Conservation (phyloP, 2,888 invertebrate species). For the Melikaiella ostensackeni region DNA sequence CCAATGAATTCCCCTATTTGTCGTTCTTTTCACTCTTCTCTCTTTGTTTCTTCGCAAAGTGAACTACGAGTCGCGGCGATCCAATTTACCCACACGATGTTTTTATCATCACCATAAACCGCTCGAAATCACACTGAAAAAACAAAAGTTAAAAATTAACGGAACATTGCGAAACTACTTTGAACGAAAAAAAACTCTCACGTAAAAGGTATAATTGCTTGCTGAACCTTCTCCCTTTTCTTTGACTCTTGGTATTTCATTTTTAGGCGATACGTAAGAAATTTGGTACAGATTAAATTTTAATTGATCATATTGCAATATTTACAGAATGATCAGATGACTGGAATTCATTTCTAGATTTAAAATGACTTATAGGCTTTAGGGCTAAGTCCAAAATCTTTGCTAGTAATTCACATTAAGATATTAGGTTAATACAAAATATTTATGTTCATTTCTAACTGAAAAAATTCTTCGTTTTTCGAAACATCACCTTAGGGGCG, state of each 20-base stretch:
- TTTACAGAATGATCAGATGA: not conserved
- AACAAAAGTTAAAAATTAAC: not conserved
- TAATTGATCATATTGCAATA: not conserved
- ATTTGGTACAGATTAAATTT: not conserved
- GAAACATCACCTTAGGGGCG: conserved; percentile 1
- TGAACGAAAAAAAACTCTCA: not conserved
- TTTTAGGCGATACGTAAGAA: conserved; percentile 4
- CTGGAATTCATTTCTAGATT: not conserved
- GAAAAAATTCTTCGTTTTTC: not conserved
- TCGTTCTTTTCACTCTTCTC: conserved; percentile 43
- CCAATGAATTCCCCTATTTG: not conserved
- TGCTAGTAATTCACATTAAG: not conserved
- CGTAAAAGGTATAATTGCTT: not conserved
- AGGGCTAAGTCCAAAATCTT: not conserved
- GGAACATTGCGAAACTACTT: not conserved
- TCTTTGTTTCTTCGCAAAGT: conserved; percentile 36
- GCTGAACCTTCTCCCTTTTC: not conserved
- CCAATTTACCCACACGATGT: conserved; percentile 9
- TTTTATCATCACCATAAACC: not conserved
- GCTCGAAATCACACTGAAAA: not conserved
- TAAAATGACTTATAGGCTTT: not conserved
- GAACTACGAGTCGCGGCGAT: conserved; percentile 40
- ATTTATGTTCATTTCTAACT: no score
- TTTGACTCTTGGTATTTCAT: not conserved
- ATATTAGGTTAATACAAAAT: not conserved